These are phyloP conservation scores for Carassius auratus DNA, from an alignment of 2,113 vertebrate species.

Conservation along the genomic window DNA sequence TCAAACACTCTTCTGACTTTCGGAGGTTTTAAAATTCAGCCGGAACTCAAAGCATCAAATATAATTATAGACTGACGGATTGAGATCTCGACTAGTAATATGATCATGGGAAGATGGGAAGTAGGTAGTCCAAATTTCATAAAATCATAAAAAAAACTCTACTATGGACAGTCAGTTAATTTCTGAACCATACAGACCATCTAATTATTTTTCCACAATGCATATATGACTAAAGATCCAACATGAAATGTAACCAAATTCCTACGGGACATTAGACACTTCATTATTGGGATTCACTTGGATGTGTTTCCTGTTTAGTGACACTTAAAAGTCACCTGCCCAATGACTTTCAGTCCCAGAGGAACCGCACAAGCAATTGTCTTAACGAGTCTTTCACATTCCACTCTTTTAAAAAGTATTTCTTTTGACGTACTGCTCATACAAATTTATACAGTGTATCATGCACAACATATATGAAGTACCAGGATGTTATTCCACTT, in stretches of 20 bases:
- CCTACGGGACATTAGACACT: too few species aligned
- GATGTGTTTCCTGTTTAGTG: background rate
- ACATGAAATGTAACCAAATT: too few species aligned
- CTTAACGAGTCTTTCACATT: background rate
- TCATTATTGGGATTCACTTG: background rate
- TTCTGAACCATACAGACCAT: too few species aligned
- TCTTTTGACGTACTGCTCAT: background rate
- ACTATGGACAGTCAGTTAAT: too few species aligned
- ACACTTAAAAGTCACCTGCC: background rate
- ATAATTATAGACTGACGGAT: background rate
- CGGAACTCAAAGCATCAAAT: too few species aligned
- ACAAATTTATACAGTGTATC: background rate
- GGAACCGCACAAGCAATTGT: constrained; percentile 25
- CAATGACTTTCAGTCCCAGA: background rate
- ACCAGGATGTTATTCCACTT: too few species aligned
- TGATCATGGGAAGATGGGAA: background rate
- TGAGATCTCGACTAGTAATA: too few species aligned
- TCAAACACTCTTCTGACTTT: too few species aligned
- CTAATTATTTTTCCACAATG: too few species aligned
- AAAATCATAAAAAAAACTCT: background rate
- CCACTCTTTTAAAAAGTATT: background rate
- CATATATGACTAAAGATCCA: background rate
- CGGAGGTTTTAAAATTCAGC: too few species aligned
- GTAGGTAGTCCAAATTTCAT: background rate
- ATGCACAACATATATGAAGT: too few species aligned